Percentiles rank a stretch among this genome's conserved stretches.
phyloP scores from a whole-genome alignment of 1,140 invertebrate genomes.

The Bombus affinis region DNA sequence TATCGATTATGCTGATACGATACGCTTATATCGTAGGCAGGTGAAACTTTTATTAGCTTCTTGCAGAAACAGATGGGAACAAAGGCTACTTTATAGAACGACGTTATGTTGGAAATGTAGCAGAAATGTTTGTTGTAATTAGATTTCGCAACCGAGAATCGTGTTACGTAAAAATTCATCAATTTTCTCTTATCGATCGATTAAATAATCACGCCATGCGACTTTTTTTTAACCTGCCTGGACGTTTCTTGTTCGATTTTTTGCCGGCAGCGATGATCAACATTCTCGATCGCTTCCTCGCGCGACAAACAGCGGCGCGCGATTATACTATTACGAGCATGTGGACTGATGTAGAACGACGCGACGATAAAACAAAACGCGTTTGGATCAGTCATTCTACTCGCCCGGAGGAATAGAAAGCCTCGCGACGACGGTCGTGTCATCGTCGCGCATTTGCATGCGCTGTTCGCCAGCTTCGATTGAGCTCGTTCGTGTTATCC shows the following conservation, averaged over 20 bases:
- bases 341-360: neutral
- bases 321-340: neutral
- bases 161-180: neutral
- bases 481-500: slow-evolving; percentile 10
- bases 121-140: neutral
- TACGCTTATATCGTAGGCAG: neutral
- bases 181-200: neutral
- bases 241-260: neutral
- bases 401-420: slow-evolving; percentile 49
- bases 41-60: neutral
- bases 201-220: neutral
- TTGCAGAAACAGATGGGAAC: neutral
- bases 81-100: too few species aligned
- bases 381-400: slow-evolving; percentile 32
- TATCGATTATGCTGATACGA: slow-evolving; percentile 27
- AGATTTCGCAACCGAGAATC: too few species aligned
- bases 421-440: slow-evolving; percentile 5
- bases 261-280: neutral
- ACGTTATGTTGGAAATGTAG: too few species aligned
- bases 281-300: neutral
- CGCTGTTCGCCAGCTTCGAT: slow-evolving; percentile 3
- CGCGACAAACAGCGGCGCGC: neutral
- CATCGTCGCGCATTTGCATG: slow-evolving; percentile 51
- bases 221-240: neutral
- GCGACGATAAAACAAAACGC: slow-evolving; percentile 34